These are phyloP conservation scores for Aelia acuminata DNA, from an alignment of 2,888 invertebrate species.

Conservation along the genomic window DNA sequence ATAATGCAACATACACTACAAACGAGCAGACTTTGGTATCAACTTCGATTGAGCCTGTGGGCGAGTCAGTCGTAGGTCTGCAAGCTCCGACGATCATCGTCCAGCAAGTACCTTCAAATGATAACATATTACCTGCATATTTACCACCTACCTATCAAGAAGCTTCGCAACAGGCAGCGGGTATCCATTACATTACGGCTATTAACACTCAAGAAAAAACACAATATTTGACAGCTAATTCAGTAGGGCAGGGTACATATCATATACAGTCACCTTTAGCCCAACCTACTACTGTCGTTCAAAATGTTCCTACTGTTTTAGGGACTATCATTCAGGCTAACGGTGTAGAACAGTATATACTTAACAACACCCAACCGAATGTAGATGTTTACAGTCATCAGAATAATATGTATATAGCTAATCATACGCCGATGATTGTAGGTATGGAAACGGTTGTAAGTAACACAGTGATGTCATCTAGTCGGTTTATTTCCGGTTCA, in stretches of 20 bases:
- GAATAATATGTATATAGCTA: constrained; percentile 70
- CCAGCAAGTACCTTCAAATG: constrained; percentile 75
- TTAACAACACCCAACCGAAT: constrained; percentile 68
- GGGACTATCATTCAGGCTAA: constrained; percentile 77
- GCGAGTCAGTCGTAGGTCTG: constrained; percentile 23
- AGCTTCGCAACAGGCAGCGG: constrained; percentile 72
- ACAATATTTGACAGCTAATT: constrained; percentile 74
- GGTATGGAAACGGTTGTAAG: constrained; percentile 89
- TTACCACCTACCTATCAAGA: constrained; percentile 77
- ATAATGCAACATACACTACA: constrained; percentile 8
- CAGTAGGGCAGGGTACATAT: constrained; percentile 65
- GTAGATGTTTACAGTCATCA: constrained; percentile 76
- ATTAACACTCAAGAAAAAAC: constrained; percentile 70
- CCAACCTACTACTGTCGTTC: constrained; percentile 62
- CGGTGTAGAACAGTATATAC: constrained; percentile 70
- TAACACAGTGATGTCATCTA: constrained; percentile 87
- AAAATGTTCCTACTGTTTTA: constrained; percentile 70
- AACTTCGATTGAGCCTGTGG: constrained; percentile 40
- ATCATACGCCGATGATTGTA: constrained; percentile 80
- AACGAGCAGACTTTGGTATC: constrained; percentile 56
- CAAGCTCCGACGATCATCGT: constrained; percentile 74
- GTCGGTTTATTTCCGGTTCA: constrained; percentile 82
- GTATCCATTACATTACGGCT: constrained; percentile 83
- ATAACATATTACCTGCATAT: constrained; percentile 76
- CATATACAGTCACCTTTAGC: constrained; percentile 68